Percentiles rank a stretch among this genome's conserved stretches.
These are phyloP conservation scores for Omphaloscelis lunosa DNA, from an alignment of 2,888 invertebrate genomes.

Conservation along the genomic window DNA sequence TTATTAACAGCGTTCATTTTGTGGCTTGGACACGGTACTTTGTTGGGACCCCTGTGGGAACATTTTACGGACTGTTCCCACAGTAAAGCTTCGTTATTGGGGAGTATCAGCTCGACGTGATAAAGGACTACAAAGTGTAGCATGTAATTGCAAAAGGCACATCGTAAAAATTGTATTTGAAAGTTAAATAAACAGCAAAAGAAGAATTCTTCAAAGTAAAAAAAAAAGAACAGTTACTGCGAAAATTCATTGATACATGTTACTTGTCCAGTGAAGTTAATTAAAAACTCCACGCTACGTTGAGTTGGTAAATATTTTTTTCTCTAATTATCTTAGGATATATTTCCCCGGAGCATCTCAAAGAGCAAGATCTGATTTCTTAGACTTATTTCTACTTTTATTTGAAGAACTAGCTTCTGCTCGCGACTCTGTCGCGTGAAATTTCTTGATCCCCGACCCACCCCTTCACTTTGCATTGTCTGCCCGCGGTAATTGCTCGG, in stretches of 20 bases:
- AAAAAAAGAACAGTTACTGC: neutral
- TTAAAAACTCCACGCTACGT: neutral
- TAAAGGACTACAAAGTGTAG: conserved; percentile 29
- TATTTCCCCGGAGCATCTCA: conserved; percentile 2
- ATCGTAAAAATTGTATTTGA: neutral
- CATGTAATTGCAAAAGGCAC: conserved; percentile 13
- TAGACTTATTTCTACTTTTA: neutral
- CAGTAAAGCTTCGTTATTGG: conserved; percentile 53
- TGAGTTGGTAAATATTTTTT: neutral
- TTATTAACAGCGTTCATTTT: conserved; percentile 67
- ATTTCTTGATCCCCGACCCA: no score
- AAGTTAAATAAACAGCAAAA: neutral
- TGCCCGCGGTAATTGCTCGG: no score
- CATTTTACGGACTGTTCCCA: conserved; percentile 62
- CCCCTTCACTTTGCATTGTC: no score
- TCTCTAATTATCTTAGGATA: neutral
- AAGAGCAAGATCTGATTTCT: conserved; percentile 4
- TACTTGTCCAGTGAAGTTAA: conserved; percentile 2
- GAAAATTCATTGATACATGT: neutral
- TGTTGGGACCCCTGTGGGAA: conserved; percentile 40
- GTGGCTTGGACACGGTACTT: conserved; percentile 52
- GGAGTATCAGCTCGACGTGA: conserved; percentile 30
- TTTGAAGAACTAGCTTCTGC: neutral
- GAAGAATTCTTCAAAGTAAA: neutral
- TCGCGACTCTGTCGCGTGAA: no score